phyloP scores from a whole-genome alignment of 2,113 vertebrate genomes.

The Australoheros scitulus region DNA sequence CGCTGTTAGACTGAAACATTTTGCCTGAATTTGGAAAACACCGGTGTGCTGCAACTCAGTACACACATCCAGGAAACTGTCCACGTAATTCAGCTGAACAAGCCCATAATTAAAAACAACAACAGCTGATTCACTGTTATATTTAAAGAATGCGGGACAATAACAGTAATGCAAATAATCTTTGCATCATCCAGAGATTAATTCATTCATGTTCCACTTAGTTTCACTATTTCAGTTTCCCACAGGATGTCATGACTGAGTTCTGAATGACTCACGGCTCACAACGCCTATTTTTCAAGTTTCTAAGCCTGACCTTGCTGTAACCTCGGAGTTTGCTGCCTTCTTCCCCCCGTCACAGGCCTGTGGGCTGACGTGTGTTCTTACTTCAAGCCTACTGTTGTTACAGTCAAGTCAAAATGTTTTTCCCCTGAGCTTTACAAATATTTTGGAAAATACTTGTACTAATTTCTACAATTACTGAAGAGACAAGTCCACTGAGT shows the following conservation, averaged over 20 bases:
- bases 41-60: not conserved
- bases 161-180: not conserved
- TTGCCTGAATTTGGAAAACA: slow-evolving; percentile 17
- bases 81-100: not conserved
- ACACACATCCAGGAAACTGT: not conserved
- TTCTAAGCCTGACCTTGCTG: not conserved
- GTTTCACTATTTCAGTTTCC: slow-evolving; percentile 13
- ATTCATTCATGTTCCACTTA: not conserved
- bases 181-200: not conserved
- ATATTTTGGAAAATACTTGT: not conserved
- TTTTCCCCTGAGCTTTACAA: not conserved
- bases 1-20: not conserved
- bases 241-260: fast-evolving
- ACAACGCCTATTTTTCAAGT: not conserved
- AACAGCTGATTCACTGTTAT: slow-evolving; percentile 10
- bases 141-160: not conserved
- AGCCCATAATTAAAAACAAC: too few species aligned
- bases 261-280: not conserved
- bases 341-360: not conserved
- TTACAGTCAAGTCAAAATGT: not conserved
- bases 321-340: not conserved
- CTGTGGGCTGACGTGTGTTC: not conserved
- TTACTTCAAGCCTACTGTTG: not conserved
- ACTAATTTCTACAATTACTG: not conserved
- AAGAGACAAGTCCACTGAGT: not conserved